A percentile compares a stretch with the other conserved stretches of the same genome.
Conservation (phyloP, 2,888 invertebrate genomes). For the Tortrix viridana region DNA sequence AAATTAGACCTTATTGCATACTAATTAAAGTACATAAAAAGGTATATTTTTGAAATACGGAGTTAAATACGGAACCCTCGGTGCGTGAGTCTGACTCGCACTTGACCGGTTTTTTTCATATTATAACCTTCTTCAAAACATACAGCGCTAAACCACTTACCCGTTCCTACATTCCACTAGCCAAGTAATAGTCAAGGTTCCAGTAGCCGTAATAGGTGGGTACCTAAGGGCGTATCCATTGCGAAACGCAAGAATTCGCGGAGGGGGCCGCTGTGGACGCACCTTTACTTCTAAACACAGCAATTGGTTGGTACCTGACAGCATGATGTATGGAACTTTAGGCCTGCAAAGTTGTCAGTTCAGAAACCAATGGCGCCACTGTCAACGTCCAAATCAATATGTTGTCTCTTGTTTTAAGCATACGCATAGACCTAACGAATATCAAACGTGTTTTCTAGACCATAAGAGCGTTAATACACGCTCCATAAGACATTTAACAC, state of each 20-base stretch:
- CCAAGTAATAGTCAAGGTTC: constrained; percentile 76
- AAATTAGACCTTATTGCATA: too few species aligned
- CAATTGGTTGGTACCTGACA: constrained; percentile 80
- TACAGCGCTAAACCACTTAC: constrained; percentile 33
- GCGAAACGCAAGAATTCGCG: constrained; percentile 69
- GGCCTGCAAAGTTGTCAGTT: constrained; percentile 42
- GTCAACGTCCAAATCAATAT: not conserved
- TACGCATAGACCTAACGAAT: not conserved
- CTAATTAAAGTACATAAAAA: too few species aligned
- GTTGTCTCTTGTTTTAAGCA: constrained; percentile 1
- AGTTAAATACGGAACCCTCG: too few species aligned
- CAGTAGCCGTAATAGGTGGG: constrained; percentile 80
- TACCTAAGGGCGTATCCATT: constrained; percentile 70
- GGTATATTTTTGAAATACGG: too few species aligned
- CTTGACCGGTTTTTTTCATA: too few species aligned
- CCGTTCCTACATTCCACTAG: constrained; percentile 47
- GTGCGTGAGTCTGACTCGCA: too few species aligned
- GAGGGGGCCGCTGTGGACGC: constrained; percentile 70
- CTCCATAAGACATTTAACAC: not conserved
- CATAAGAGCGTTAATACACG: not conserved
- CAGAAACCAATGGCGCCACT: constrained; percentile 4
- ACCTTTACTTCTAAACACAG: constrained; percentile 65
- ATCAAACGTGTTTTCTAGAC: not conserved
- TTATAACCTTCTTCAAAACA: constrained; percentile 12
- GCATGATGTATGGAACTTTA: constrained; percentile 72